phyloP scores from a whole-genome alignment of 2,113 vertebrate species.

The Cyprinodon variegatus region DNA sequence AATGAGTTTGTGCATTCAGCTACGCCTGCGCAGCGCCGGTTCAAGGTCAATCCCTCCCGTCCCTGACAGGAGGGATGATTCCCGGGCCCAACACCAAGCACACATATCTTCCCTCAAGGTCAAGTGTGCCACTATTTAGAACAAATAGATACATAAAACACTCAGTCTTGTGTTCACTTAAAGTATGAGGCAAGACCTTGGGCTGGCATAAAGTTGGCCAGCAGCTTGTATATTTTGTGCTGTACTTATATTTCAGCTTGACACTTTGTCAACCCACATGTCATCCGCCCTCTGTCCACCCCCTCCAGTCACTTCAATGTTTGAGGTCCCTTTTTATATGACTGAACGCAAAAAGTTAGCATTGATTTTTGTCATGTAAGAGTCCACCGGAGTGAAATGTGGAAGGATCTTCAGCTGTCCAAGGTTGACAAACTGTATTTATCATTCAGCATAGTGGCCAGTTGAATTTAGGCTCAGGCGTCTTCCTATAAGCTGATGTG shows the following conservation, averaged over 20 bases:
- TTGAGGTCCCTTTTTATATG: slow-evolving; percentile 50
- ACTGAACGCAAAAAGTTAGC: slow-evolving; percentile 59
- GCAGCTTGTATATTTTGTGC: slow-evolving; percentile 68
- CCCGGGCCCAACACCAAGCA: slow-evolving; percentile 56
- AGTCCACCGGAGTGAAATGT: slow-evolving; percentile 48
- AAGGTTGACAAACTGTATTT: slow-evolving; percentile 55
- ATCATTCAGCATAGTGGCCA: slow-evolving; percentile 51
- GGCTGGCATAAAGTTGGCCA: slow-evolving; percentile 66
- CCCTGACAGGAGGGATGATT: slow-evolving; percentile 79
- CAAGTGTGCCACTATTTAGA: slow-evolving; percentile 79
- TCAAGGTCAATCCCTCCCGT: slow-evolving; percentile 76
- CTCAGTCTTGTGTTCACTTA: slow-evolving; percentile 67
- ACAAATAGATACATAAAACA: slow-evolving; percentile 80
- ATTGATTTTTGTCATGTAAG: slow-evolving; percentile 66
- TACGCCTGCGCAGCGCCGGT: slow-evolving; percentile 68
- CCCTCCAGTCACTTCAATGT: slow-evolving; percentile 13
- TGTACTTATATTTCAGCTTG: slow-evolving; percentile 74
- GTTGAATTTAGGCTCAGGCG: slow-evolving; percentile 54
- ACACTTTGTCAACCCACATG: slow-evolving; percentile 51
- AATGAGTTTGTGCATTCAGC: slow-evolving; percentile 82
- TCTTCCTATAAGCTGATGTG: slow-evolving; percentile 57
- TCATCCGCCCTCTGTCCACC: slow-evolving; percentile 7
- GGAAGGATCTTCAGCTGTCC: slow-evolving; percentile 27
- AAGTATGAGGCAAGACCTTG: slow-evolving; percentile 70
- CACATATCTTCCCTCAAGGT: slow-evolving; percentile 79